phyloP scores from a whole-genome alignment of 2,888 invertebrate species.

The Caenorhabditis sp. region DNA sequence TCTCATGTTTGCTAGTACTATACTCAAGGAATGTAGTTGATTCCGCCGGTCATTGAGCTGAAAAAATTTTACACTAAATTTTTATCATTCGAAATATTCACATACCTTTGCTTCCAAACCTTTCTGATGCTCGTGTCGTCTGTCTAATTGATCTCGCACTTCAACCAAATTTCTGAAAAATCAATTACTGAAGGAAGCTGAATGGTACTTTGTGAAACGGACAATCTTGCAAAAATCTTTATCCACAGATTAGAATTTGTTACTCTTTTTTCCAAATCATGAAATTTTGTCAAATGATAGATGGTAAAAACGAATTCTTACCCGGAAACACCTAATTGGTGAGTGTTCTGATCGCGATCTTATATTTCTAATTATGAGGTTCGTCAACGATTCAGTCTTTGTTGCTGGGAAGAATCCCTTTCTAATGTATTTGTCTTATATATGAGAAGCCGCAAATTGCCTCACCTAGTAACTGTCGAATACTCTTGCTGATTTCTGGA shows the following conservation, averaged over 20 bases:
- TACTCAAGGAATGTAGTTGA: constrained; percentile 49
- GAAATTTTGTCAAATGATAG: too few species aligned
- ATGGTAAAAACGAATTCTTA: too few species aligned
- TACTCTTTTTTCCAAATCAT: too few species aligned
- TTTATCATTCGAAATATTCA: neutral
- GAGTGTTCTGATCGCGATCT: too few species aligned
- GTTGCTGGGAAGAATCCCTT: too few species aligned
- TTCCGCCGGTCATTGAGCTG: constrained; percentile 49
- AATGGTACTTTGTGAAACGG: constrained; percentile 55
- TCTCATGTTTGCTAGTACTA: constrained; percentile 47
- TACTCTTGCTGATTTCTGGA: constrained; percentile 63
- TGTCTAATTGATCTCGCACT: constrained; percentile 55
- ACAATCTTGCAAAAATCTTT: too few species aligned
- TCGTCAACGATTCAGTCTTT: too few species aligned
- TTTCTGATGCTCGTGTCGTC: constrained; percentile 58
- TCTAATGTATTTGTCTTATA: too few species aligned
- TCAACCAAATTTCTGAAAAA: constrained; percentile 55
- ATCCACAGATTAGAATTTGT: too few species aligned
- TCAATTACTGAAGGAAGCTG: constrained; percentile 58
- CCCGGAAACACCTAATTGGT: too few species aligned
- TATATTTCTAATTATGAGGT: too few species aligned
- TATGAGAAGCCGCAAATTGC: too few species aligned
- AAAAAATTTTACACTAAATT: constrained; percentile 6
- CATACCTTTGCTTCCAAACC: constrained; percentile 54
- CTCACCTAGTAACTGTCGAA: constrained; percentile 56